Percentiles rank a stretch among this genome's conserved stretches.
These are phyloP conservation scores for Lampropteryx suffumata DNA, from an alignment of 2,888 invertebrate species.

Conservation along the genomic window DNA sequence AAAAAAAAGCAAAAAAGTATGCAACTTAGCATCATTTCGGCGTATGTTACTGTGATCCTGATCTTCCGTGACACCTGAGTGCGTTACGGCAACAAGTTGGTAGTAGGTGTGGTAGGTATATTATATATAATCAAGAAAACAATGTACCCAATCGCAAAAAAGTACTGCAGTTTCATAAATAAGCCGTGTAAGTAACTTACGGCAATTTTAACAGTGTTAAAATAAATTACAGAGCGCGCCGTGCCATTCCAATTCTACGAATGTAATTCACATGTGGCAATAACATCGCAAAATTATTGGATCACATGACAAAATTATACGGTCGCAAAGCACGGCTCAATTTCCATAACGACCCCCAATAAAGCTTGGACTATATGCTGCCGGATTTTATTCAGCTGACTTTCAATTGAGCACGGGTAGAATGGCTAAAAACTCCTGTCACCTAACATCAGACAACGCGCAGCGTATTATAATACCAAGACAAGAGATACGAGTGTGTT, in stretches of 20 bases:
- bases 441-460: too few relatives aligned
- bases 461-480: too few relatives aligned
- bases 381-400: background rate
- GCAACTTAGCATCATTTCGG: too few relatives aligned
- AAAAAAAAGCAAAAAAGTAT: too few relatives aligned
- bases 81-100: too few relatives aligned
- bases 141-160: background rate
- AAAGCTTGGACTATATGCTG: slow-evolving; percentile 33
- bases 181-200: slow-evolving; percentile 5
- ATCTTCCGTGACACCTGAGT: too few relatives aligned
- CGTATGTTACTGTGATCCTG: too few relatives aligned
- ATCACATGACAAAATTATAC: slow-evolving; percentile 50
- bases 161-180: background rate
- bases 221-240: slow-evolving; percentile 22
- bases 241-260: slow-evolving; percentile 30
- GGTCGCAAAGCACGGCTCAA: slow-evolving; percentile 46
- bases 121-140: too few relatives aligned
- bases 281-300: slow-evolving; percentile 49
- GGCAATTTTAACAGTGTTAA: slow-evolving; percentile 25
- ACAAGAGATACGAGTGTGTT: too few relatives aligned
- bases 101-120: too few relatives aligned
- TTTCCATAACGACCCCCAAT: slow-evolving; percentile 54
- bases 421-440: too few relatives aligned
- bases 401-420: background rate
- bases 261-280: slow-evolving; percentile 42